Evolutionary conservation across 2,888 invertebrate genomes (phyloP), one percentile per base, ranked within the genome.

Genomic region (Oxytorus armatus): DNA sequence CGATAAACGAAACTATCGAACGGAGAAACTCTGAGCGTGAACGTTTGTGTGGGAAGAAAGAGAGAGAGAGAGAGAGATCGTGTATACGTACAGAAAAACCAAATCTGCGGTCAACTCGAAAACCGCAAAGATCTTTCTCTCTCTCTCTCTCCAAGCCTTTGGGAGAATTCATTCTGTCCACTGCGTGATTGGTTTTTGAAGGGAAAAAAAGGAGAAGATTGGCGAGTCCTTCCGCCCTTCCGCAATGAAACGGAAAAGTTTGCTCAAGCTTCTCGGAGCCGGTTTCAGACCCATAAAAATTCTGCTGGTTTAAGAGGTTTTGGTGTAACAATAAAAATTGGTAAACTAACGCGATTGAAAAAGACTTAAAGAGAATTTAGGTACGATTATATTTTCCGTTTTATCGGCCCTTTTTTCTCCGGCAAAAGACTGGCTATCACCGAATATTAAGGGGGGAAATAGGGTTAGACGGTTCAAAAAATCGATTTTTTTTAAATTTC

Each of bases 111-210:
- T 72, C 23, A 59, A 44, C 36, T 66, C 39, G 1, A 36, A 59
- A 79, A 79, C 66, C 44, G 18, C 76, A 76, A 44, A 61, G 10
- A 21, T 66, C n/a, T n/a, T n/a, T n/a, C n/a, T n/a, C n/a, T 49
- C 61, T 4, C 14, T 29, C 44, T 33, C 36, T 33, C 39, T 8
- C 36, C 11, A 23, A 10, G 18, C 44, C 39, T 49, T 57, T 36
- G 25, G 33, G 36, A 59, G 47, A 36, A 16, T 57, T 39, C 11
- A 16, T 25, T 61, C 11, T 8, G 14, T 68, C 53, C 42, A 53
- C 25, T 55, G 4, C 33, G 29, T 69, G 59, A 74, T 79, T 79
- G 74, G 51, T 55, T 78, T 74, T 79, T 42, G n/a, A 47, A 39
- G 33, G 10, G 39, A 53, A 79, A 70, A 63, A 72, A 49, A 16